phyloP scores from a whole-genome alignment of 2,113 vertebrate genomes.

The Dipodomys spectabilis region DNA sequence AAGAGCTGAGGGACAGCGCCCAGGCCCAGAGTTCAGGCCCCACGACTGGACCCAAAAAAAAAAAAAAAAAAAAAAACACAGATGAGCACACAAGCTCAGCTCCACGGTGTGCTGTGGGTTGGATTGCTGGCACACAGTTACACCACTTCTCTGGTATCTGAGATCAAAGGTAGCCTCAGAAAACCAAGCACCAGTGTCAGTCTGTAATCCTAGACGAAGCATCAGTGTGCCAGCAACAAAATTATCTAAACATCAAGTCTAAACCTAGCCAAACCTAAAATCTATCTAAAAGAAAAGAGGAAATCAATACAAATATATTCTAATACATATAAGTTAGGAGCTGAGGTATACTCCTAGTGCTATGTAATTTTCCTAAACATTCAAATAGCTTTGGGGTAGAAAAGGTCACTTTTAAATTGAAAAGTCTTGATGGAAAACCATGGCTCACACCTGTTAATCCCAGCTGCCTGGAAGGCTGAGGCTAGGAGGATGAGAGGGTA shows the following conservation, averaged over 20 bases:
- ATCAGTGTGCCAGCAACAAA: not conserved
- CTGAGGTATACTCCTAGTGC: not conserved
- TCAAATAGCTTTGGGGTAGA: not conserved
- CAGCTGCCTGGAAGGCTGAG: too few relatives aligned
- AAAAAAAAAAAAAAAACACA: too few relatives aligned
- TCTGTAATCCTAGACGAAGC: not conserved
- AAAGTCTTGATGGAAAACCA: not conserved
- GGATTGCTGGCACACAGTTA: not conserved
- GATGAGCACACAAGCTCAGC: too few relatives aligned
- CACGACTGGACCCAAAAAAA: too few relatives aligned
- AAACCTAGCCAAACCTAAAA: not conserved
- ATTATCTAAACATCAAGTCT: not conserved
- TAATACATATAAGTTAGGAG: not conserved
- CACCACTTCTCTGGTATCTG: not conserved
- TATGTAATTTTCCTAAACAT: not conserved
- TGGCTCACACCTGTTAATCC: too few relatives aligned
- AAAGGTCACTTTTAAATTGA: not conserved
- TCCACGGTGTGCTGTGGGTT: too few relatives aligned
- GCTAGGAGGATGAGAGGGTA: too few relatives aligned
- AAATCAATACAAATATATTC: not conserved
- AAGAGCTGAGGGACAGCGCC: too few relatives aligned
- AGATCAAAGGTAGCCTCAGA: accelerated
- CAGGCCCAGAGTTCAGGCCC: too few relatives aligned
- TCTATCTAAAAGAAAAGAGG: not conserved
- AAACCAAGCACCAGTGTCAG: not conserved